Evolutionary conservation across 2,797 vertebrate species (phyloP).

Genomic region (Melanotaenia parkinsoni): DNA sequence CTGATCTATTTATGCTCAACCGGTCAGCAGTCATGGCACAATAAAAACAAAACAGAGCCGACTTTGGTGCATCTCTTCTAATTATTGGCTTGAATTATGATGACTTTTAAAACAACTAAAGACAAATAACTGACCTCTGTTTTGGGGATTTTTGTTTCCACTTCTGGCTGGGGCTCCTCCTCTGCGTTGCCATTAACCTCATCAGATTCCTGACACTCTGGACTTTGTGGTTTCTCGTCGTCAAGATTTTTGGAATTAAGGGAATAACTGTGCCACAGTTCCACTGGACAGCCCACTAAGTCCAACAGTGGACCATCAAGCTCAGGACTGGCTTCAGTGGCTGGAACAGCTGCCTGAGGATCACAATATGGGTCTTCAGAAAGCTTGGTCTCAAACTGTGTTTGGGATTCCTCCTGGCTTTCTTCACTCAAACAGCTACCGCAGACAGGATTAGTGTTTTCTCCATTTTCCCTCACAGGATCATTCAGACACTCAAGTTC

Average conservation of each 20-base stretch:
- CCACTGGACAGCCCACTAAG: constrained; percentile 59
- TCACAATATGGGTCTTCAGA: constrained; percentile 15
- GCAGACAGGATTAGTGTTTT: constrained; percentile 6
- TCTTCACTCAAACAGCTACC: background rate
- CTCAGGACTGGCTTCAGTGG: constrained; percentile 51
- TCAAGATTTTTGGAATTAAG: constrained; percentile 51
- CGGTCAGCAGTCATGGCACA: no score
- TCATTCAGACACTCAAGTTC: constrained; percentile 14
- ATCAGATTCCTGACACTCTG: constrained; percentile 28
- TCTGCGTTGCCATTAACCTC: constrained; percentile 40
- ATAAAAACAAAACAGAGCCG: no score
- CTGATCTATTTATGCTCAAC: background rate
- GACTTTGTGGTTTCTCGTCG: constrained; percentile 23
- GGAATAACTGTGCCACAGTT: constrained; percentile 73
- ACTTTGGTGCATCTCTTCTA: background rate
- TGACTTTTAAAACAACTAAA: background rate
- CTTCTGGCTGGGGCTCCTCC: constrained; percentile 7
- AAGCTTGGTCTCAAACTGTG: background rate
- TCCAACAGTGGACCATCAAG: constrained; percentile 63
- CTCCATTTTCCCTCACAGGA: constrained; percentile 31
- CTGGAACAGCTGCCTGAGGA: constrained; percentile 12
- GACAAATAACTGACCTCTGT: constrained; percentile 57
- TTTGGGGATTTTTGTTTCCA: constrained; percentile 20
- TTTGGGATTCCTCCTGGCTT: constrained; percentile 16
- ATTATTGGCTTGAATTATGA: background rate